Base-by-base conservation (phyloP, 35 echinoderm and acorn worm species). In the Hemicentrotus pulcherrimus region DNA sequence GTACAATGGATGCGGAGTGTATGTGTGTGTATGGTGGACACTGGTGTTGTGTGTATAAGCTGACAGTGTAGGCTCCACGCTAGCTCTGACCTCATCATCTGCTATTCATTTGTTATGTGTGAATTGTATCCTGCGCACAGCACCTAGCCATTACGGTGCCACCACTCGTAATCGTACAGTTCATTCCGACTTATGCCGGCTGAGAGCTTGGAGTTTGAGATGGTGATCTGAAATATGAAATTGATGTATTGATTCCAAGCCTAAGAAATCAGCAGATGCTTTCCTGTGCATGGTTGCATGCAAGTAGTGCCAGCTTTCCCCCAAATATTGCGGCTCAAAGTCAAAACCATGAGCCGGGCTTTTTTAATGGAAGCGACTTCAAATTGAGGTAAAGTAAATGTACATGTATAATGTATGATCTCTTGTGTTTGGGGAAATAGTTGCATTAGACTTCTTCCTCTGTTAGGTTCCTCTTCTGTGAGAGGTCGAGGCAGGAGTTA, bases 391-490 rank as follows among this genome's bases (percentile, higher is more conserved):
- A 78, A 28, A 55, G 50, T 55, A 55, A 6, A 55, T 55, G 50
- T 55, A 55, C 50, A 55, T 55, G 50, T 55, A 41, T 3, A 3
- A 16, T 59, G 50, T 55, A n/a, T 18, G 19, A 78, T 78, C 65
- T 28, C 65, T 78, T 78, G 65, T 78, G 65, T 78, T 78, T n/a
- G 65, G 65, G 65, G 65, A 78, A 78, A 78, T 78, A 78, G 19
- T 59, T 78, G 65, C 22, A 78, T 78, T 28, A 78, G 22, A 78
- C 22, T 28, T 78, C 24, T 78, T 28, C 65, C 19, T 78, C 6
- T 28, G 28, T 22, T 22, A 28, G 65, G n/a, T 5, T 78, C 65
- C 65, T 55, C 35, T 41, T 55, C 11, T 78, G 65, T n/a, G 65
- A 78, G 19, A 78, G 22, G 65, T 78, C 65, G 4, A 11, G 22